Conservation (phyloP, 2,797 vertebrate species). For the Rhyacichthys aspro region DNA sequence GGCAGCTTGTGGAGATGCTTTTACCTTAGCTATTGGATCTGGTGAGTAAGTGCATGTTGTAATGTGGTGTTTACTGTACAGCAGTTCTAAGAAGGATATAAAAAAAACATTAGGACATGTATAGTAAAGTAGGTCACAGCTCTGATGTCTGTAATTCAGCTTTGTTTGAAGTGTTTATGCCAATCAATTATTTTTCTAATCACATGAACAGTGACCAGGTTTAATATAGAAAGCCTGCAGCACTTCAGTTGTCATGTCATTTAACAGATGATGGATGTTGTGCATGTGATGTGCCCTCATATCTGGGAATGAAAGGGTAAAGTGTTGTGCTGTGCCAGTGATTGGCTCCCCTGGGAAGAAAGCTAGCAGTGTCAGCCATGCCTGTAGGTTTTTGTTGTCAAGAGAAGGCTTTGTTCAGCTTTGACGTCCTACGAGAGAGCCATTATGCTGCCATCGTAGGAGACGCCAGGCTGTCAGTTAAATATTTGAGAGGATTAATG, state of each 20-base stretch:
- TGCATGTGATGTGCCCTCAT: slow-evolving; percentile 29
- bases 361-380: slow-evolving; percentile 39
- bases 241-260: slow-evolving; percentile 16
- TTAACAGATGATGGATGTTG: slow-evolving; percentile 39
- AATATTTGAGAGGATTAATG: slow-evolving; percentile 53
- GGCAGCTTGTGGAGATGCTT: slow-evolving; percentile 96
- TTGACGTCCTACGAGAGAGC: slow-evolving; percentile 45
- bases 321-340: slow-evolving; percentile 46
- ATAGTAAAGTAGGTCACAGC: neutral
- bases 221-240: slow-evolving; percentile 24
- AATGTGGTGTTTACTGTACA: neutral
- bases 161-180: neutral
- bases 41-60: slow-evolving; percentile 73
- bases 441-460: slow-evolving; percentile 48
- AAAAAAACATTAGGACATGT: no score
- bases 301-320: slow-evolving; percentile 43
- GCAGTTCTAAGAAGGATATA: no score
- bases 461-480: slow-evolving; percentile 46
- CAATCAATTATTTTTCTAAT: no score
- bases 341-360: slow-evolving; percentile 53
- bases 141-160: slow-evolving; percentile 40
- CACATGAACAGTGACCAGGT: neutral
- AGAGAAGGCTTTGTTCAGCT: slow-evolving; percentile 60
- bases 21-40: slow-evolving; percentile 92
- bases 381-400: slow-evolving; percentile 61